These are phyloP conservation scores for Elgaria multicarinata DNA, from an alignment of 2,113 vertebrate species.

Conservation along the genomic window DNA sequence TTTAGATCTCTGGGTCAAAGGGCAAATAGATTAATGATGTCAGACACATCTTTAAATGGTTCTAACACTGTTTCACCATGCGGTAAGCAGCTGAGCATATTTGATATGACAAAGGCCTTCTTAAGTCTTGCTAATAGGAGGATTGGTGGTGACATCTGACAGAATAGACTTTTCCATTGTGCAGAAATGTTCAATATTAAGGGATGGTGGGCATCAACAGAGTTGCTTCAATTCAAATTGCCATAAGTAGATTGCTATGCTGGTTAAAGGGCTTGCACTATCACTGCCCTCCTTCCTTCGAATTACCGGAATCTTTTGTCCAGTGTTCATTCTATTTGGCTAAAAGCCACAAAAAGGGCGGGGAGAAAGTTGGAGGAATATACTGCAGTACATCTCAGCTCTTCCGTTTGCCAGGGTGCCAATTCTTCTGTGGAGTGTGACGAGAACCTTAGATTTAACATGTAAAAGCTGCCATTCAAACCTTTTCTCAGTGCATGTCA, in stretches of 20 bases:
- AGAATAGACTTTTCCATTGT: conserved; percentile 62
- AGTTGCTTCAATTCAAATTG: conserved; percentile 20
- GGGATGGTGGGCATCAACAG: neutral
- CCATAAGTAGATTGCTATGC: conserved; percentile 38
- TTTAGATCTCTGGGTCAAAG: conserved; percentile 75
- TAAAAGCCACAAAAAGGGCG: conserved; percentile 42
- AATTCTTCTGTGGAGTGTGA: neutral
- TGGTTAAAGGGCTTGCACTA: conserved; percentile 40
- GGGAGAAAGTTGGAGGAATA: conserved; percentile 21
- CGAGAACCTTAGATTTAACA: neutral
- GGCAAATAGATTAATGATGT: conserved; percentile 88
- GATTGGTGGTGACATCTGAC: conserved; percentile 55
- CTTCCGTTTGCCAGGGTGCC: neutral
- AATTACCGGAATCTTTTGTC: conserved; percentile 35
- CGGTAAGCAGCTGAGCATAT: conserved; percentile 80
- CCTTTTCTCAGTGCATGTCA: conserved; percentile 18
- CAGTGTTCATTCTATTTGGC: conserved; percentile 46
- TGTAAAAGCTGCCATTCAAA: neutral
- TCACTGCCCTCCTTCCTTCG: conserved; percentile 4
- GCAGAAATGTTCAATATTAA: neutral
- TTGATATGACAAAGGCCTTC: conserved; percentile 78
- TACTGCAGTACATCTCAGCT: neutral
- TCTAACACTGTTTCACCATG: conserved; percentile 73
- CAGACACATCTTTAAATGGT: conserved; percentile 82
- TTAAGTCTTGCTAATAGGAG: conserved; percentile 73